phyloP scores from a whole-genome alignment of 2,888 invertebrate species.

The Conus canariensis region DNA sequence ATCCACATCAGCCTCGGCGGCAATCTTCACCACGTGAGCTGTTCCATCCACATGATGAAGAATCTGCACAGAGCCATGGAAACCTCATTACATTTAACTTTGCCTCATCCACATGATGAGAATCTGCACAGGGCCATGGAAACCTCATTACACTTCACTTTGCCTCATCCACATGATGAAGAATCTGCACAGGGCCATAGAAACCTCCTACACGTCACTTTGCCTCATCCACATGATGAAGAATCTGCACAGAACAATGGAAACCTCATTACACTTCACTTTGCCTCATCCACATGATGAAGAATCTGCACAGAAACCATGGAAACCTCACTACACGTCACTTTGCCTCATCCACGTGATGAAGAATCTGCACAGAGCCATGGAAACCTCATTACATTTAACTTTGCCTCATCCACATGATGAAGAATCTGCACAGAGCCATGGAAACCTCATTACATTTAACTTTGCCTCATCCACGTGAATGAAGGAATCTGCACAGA shows the following conservation, averaged over 20 bases:
- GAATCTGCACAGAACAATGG: constrained; percentile 81
- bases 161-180: constrained; percentile 94
- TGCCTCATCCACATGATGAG: no score
- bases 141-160: no score
- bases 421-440: constrained; percentile 71
- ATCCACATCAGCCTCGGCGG: constrained; percentile 93
- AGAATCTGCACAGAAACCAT: constrained; percentile 96
- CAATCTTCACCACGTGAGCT: constrained; percentile 94
- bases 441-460: no score
- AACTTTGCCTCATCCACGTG: constrained; percentile 90
- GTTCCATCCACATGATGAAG: constrained; percentile 94
- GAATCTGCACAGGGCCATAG: constrained; percentile 81
- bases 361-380: constrained; percentile 83
- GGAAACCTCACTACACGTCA: constrained; percentile 91
- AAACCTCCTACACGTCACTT: not conserved
- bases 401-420: not conserved
- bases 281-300: not conserved
- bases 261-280: not conserved
- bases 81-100: not conserved
- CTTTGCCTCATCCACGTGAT: constrained; percentile 94
- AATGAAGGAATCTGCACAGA: constrained; percentile 91
- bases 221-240: constrained; percentile 94
- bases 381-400: not conserved
- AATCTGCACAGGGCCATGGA: no score
- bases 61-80: constrained; percentile 80